Evolutionary conservation across 2,797 vertebrate species (phyloP).

Genomic region (Chromobotia macracanthus): DNA sequence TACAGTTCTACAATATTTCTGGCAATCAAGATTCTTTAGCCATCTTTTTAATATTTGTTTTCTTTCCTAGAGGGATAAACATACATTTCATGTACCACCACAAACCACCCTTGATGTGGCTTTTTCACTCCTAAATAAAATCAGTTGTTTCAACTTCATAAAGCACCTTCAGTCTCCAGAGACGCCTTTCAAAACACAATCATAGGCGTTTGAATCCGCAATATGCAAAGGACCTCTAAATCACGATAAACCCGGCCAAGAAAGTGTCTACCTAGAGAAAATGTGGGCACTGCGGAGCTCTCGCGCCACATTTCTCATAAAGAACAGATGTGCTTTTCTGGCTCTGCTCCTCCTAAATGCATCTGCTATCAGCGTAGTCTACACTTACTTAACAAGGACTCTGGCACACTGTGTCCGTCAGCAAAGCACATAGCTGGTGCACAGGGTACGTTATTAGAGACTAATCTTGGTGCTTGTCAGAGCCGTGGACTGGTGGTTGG

Average conservation of each 20-base stretch:
- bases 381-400: slow-evolving; percentile 73
- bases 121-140: slow-evolving; percentile 49
- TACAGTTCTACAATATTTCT: not conserved
- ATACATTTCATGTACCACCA: slow-evolving; percentile 39
- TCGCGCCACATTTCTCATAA: slow-evolving; percentile 45
- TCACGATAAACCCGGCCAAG: slow-evolving; percentile 65
- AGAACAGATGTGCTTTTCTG: slow-evolving; percentile 75
- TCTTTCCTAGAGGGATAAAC: slow-evolving; percentile 15
- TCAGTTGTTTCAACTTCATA: slow-evolving; percentile 58
- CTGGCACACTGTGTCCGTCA: slow-evolving; percentile 71
- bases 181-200: slow-evolving; percentile 61
- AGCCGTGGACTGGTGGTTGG: slow-evolving; percentile 66
- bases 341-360: slow-evolving; percentile 62
- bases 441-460: slow-evolving; percentile 58
- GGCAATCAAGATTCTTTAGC: slow-evolving; percentile 16
- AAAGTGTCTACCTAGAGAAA: slow-evolving; percentile 67
- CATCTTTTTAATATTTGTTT: slow-evolving; percentile 38
- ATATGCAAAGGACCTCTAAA: slow-evolving; percentile 66
- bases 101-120: slow-evolving; percentile 46
- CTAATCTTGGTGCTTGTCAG: slow-evolving; percentile 12
- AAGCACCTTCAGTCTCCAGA: slow-evolving; percentile 52
- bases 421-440: slow-evolving; percentile 65
- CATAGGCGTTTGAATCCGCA: slow-evolving; percentile 58
- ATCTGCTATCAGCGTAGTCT: slow-evolving; percentile 70
- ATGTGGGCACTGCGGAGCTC: slow-evolving; percentile 65